phyloP scores from a whole-genome alignment of 2,113 vertebrate species.

The Tenrec ecaudatus region DNA sequence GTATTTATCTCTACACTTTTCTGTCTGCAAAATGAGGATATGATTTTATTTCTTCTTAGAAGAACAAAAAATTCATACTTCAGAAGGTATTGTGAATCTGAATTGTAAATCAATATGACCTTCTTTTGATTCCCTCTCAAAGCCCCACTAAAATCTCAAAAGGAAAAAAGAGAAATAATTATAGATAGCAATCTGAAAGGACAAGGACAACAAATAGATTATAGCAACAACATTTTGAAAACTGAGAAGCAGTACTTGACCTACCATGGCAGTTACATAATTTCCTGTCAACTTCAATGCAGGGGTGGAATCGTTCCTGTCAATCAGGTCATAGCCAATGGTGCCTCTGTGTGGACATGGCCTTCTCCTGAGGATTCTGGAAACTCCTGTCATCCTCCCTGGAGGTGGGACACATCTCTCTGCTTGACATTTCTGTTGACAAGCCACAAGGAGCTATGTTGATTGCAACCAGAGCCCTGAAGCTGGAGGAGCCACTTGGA shows the following conservation, averaged over 20 bases:
- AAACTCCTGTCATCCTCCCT: no score
- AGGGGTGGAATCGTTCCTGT: no score
- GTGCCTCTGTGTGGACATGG: no score
- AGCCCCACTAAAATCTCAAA: conserved; percentile 14
- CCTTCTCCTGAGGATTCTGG: no score
- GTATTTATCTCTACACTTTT: conserved; percentile 38
- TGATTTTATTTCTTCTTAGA: conserved; percentile 21
- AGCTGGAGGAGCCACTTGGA: no score
- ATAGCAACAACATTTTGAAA: conserved; percentile 25
- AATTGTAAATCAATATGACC: neutral
- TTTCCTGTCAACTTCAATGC: no score
- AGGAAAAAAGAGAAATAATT: neutral
- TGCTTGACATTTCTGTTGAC: no score
- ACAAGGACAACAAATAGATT: conserved; percentile 2
- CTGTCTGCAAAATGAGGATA: conserved; percentile 61
- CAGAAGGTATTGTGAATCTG: conserved; percentile 33
- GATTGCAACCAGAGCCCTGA: no score
- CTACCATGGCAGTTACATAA: no score
- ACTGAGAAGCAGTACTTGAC: conserved; percentile 10
- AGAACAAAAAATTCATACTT: conserved; percentile 43
- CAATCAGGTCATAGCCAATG: no score
- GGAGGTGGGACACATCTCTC: no score
- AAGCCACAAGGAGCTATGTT: no score
- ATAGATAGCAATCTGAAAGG: conserved; percentile 41
- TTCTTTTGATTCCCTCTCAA: conserved; percentile 28